phyloP scores from a whole-genome alignment of 2,113 vertebrate species.

The Bagarius yarrelli region DNA sequence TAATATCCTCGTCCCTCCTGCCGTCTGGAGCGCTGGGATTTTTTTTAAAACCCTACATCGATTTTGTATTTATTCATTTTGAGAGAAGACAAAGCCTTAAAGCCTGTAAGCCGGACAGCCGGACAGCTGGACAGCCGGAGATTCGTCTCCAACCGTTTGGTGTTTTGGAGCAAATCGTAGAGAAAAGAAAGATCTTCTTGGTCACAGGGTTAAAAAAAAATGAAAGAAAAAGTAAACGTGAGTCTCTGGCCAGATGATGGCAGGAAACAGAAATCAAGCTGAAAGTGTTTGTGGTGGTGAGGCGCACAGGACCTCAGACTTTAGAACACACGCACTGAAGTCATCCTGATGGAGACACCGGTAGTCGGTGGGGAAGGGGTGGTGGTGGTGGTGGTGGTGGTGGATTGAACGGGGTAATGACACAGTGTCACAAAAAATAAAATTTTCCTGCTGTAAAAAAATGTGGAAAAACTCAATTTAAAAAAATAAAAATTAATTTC shows the following conservation, averaged over 20 bases:
- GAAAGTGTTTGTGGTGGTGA: neutral
- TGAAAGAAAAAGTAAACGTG: constrained; percentile 56
- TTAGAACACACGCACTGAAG: constrained; percentile 55
- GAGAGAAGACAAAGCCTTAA: too few relatives aligned
- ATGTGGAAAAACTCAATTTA: neutral
- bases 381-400: neutral
- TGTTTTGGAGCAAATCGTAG: neutral
- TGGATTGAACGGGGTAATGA: constrained; percentile 64
- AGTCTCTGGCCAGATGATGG: constrained; percentile 51
- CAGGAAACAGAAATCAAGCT: neutral
- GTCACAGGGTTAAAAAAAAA: neutral
- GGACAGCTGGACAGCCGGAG: neutral
- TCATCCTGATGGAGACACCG: constrained; percentile 58
- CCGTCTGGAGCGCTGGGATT: constrained; percentile 50
- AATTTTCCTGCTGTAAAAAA: constrained; percentile 47
- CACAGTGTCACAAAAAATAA: constrained; percentile 63
- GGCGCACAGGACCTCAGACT: neutral
- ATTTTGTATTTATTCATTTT: constrained; percentile 49
- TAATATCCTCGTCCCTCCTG: constrained; percentile 54
- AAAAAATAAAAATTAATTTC: constrained; percentile 79
- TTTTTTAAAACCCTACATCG: constrained; percentile 53
- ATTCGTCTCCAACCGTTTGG: constrained; percentile 4
- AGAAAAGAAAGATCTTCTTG: neutral
- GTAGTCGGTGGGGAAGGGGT: constrained; percentile 44
- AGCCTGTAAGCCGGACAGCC: too few relatives aligned